Base-by-base conservation (phyloP, 2,113 vertebrate species). In the Brienomyrus longianalis region DNA sequence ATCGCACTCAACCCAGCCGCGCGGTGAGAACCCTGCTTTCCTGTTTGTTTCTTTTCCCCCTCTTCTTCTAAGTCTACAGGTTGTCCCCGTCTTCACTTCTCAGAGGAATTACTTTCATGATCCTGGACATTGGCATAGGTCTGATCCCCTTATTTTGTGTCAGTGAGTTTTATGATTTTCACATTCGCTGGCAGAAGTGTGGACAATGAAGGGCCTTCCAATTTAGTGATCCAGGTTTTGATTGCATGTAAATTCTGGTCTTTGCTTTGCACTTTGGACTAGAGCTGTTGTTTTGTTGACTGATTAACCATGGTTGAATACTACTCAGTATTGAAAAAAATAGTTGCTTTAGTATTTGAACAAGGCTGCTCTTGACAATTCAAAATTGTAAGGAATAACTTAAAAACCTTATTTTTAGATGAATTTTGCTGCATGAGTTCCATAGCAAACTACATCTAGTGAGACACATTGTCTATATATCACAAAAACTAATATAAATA, bases 1-100 rank as follows among this genome's bases (percentile, higher is more conserved):
- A 98, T 99, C 8, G 98, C 98, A 66, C 94, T 99, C 90, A 97
- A 99, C 95, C 98, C 98, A 0, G 96, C 97, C 50, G 97, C 98
- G 17, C 95, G 98, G 98, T 99, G 95, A 96, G 90, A 91, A 27
- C 6, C 88, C 23, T 15, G n/a, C 7, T 7, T 88, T 6, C 47
- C 13, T 56, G 50, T 56, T 54, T 15, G 52, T 56, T 50, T 45
- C 0, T 21, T n/a, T 51, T 10, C 5, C 13, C 23, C 48, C 84
- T 51, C n/a, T 54, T 11, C 47, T 50, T 21, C n/a, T 47, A 47
- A 31, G 47, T 48, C 45, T 27, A 2, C 62, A 11, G 62, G 62
- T 66, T 11, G n/a, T 66, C n/a, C 59, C 59, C 27, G 9, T 13
- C 62, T 66, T 77, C 70, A 77, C 35, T 35, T 35, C 66, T 15